A percentile compares a stretch with the other conserved stretches of the same genome.
These are phyloP conservation scores for Lasioglossum albipes DNA, from an alignment of 1,140 invertebrate species.

Conservation along the genomic window DNA sequence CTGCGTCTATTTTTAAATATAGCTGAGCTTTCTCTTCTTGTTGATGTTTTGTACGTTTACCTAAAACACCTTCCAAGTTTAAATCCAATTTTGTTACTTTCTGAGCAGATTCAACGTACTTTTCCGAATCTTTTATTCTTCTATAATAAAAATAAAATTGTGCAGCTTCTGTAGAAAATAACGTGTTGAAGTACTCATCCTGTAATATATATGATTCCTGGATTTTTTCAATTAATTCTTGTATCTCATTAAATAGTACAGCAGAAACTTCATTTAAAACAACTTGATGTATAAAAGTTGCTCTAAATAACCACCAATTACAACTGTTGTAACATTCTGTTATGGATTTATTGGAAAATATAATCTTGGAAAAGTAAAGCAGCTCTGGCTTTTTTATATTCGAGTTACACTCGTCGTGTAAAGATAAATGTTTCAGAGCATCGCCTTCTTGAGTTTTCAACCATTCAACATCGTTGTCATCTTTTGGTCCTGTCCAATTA, in stretches of 20 bases:
- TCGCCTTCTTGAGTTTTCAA: slow-evolving; percentile 83
- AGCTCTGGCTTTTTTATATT: slow-evolving; percentile 84
- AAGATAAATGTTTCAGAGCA: slow-evolving; percentile 71
- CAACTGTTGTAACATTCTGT: slow-evolving; percentile 77
- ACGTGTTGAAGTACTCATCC: slow-evolving; percentile 80
- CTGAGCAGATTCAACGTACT: slow-evolving; percentile 84
- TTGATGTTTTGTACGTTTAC: slow-evolving; percentile 95
- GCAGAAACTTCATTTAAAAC: slow-evolving; percentile 87
- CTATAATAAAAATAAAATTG: slow-evolving; percentile 88
- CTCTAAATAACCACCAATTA: slow-evolving; percentile 88
- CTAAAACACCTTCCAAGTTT: slow-evolving; percentile 85
- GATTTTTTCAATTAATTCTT: slow-evolving; percentile 81
- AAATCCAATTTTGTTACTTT: slow-evolving; percentile 84
- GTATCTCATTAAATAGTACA: slow-evolving; percentile 83
- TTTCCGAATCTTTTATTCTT: slow-evolving; percentile 85
- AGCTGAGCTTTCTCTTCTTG: slow-evolving; percentile 90
- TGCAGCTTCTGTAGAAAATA: slow-evolving; percentile 87
- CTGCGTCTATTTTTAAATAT: slow-evolving; percentile 83
- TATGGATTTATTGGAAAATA: slow-evolving; percentile 81
- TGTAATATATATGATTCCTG: slow-evolving; percentile 71
- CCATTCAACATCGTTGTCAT: slow-evolving; percentile 72
- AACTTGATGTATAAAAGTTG: slow-evolving; percentile 86
- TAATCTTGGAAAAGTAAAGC: slow-evolving; percentile 84
- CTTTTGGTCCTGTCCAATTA: slow-evolving; percentile 90
- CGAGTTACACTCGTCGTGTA: slow-evolving; percentile 77